Evolutionary conservation across 1,140 invertebrate species (phyloP), one percentile per base, ranked within the genome.

Genomic region (Gonatopus flavifemur): DNA sequence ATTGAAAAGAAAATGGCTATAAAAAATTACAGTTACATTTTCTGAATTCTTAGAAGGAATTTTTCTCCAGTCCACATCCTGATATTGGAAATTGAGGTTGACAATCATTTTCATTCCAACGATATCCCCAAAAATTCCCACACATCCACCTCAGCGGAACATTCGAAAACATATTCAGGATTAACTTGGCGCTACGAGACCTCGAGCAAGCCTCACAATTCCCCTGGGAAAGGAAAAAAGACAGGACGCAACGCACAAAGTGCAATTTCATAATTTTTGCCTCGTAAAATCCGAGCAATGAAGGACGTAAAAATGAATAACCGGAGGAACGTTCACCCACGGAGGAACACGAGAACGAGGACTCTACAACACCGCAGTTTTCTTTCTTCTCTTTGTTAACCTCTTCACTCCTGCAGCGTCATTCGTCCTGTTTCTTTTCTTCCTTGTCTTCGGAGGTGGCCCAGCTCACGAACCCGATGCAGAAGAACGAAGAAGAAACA

Each of bases 251-350:
- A 16, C 18, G 41, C 63, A 67, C 70, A 72, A 71, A 74, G 70
- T 68, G 73, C 74, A 76, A 74, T 77, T 76, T 76, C 64, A 69
- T 64, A 65, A 76, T 76, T 76, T 77, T 76, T 77, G 72, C 68
- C 60, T 76, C 75, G 72, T 77, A 77, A 76, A 76, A 72, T 60
- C 57, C 63, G 65, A 64, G 69, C 67, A 74, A 75, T 77, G 72
- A 73, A 66, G 63, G 66, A 69, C 59, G 68, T 74, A 74, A 76
- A 76, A 75, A 74, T 75, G 70, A 74, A 75, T 70, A 73, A 68
- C 64, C 59, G 61, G 61, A 66, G 63, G 64, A 66, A 50, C 70
- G 62, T 67, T 72, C 65, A 67, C 62, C 70, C 66, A 58, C 53
- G 53, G 56, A 49, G 56, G 54, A 64, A 64, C 62, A 56, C 55